Base-by-base conservation (phyloP, 1,140 invertebrate genomes). In the Charaxes varanes region DNA sequence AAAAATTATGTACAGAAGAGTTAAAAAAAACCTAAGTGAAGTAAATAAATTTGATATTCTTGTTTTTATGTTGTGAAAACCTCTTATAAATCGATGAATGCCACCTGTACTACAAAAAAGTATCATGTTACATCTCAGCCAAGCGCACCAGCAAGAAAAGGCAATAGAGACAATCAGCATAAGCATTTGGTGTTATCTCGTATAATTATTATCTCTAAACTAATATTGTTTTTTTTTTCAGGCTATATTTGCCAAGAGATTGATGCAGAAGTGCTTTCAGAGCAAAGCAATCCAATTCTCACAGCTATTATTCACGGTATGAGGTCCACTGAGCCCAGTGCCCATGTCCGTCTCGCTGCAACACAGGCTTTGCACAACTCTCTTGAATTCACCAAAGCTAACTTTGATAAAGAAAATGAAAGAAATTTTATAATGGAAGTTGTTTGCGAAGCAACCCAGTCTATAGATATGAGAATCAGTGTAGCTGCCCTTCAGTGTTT, bases 351-450 rank as follows among this genome's bases (percentile, higher is more conserved):
- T 43, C 86, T 99, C 28, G 98, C 98, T 17, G 98, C 98, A 3
- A 99, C 97, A 6, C 97, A 92, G 65, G 98, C 98, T 4, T 86
- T 99, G 7, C 89, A 96, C n/a, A 99, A 99, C 83, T 99, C 98
- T 0, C 80, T 99, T 12, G 98, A 99, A 86, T 99, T 99, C 69
- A 99, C 97, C 4, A 95, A 95, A 86, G 94, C 94, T 7, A 99
- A 99, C 85, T 99, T 99, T 86, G 96, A 98, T 57, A 96, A 95
- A 78, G 96, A 98, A 87, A 90, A 91, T 47, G 98, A 99, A 85
- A 87, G 98, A 57, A 97, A 99, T 83, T 98, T 97, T 70, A 99
- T 99, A 23, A 99, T 99, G 98, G 96, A 99, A 88, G 96, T 98
- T 13, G 97, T 99, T 5, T 99, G 98, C 77, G 92, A 94, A 82